Conservation (phyloP, 30 jellyfish, hydroid and myxozoan genomes). For the Hydractinia echinata region DNA sequence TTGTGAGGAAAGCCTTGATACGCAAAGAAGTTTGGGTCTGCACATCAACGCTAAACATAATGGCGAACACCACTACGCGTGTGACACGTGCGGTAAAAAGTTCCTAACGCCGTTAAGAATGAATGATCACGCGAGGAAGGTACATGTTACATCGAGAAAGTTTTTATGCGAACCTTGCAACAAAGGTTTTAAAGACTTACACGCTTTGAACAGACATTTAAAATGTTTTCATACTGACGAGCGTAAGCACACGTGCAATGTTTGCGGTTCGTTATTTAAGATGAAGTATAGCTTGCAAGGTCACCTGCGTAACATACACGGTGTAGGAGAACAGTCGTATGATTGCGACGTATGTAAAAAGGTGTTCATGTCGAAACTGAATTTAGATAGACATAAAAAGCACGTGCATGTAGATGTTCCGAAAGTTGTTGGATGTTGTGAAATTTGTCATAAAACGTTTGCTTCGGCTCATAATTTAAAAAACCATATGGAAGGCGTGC, state of each 20-base stretch:
- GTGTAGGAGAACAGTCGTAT: background rate
- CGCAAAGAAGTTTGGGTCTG: background rate
- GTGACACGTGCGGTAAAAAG: background rate
- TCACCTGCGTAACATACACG: slow-evolving; percentile 15
- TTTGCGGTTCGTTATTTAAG: background rate
- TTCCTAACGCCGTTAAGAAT: slow-evolving; percentile 14
- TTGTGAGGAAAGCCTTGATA: background rate
- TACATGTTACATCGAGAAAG: background rate
- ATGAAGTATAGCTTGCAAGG: slow-evolving; percentile 2
- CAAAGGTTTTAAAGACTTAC: slow-evolving; percentile 2
- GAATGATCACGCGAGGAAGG: slow-evolving; percentile 23
- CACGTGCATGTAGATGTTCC: background rate
- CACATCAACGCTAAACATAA: background rate
- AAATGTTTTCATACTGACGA: slow-evolving; percentile 4
- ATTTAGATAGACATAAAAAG: background rate
- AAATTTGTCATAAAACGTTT: slow-evolving; percentile 6
- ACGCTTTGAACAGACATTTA: slow-evolving; percentile 15
- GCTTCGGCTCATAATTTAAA: background rate
- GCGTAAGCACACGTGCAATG: slow-evolving; percentile 7
- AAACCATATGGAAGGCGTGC: background rate
- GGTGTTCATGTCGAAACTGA: slow-evolving; percentile 4
- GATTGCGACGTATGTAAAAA: slow-evolving; percentile 14
- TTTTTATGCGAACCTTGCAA: background rate
- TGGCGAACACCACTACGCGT: slow-evolving; percentile 5
- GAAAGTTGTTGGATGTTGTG: background rate